Percentiles rank a stretch among this genome's conserved stretches.
Evolutionary conservation across 2,113 vertebrate genomes (phyloP).

Genomic region (Philantomba maxwellii): DNA sequence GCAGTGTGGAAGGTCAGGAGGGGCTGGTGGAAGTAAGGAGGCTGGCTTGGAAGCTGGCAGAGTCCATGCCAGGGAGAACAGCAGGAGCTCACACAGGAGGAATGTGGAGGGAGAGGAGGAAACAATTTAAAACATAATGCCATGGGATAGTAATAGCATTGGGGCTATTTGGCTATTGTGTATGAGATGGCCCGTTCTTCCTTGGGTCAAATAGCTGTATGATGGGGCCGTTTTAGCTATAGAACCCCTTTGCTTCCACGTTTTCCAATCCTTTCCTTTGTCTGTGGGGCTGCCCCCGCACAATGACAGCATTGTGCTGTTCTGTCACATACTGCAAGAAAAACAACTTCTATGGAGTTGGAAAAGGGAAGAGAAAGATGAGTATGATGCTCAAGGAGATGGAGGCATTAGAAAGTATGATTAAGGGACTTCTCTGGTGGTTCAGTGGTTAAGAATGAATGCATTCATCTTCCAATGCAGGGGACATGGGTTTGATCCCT

Average conservation of each 20-base stretch:
- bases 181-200: background rate
- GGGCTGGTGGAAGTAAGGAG: background rate
- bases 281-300: no score
- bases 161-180: background rate
- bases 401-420: background rate
- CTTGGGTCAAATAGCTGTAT: background rate
- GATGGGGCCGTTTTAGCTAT: background rate
- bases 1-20: no score
- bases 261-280: background rate
- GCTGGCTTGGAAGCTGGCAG: background rate
- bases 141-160: no score
- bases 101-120: background rate
- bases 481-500: background rate
- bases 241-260: background rate
- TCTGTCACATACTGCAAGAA: background rate
- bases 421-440: background rate
- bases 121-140: background rate
- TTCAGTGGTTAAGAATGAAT: background rate
- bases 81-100: background rate
- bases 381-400: background rate
- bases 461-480: background rate
- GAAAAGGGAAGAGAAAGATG: background rate
- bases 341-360: background rate
- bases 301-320: background rate
- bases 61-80: background rate